These are phyloP conservation scores for Engystomops pustulosus DNA, from an alignment of 2,113 vertebrate species.

Conservation along the genomic window DNA sequence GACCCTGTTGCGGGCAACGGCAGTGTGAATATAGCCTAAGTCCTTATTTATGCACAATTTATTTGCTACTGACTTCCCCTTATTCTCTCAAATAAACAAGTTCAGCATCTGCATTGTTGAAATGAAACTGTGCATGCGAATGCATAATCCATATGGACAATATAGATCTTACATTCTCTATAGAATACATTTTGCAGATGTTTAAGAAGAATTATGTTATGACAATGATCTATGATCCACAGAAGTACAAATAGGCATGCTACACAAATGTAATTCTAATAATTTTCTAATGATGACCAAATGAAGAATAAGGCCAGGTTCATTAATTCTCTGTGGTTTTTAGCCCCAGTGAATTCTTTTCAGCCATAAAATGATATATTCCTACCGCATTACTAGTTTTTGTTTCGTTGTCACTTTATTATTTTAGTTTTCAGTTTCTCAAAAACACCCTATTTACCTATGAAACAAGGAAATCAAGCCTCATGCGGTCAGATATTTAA, in stretches of 20 bases:
- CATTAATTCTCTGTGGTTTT: background rate
- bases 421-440: no score
- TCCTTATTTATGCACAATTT: no score
- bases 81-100: no score
- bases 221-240: background rate
- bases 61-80: no score
- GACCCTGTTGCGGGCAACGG: no score
- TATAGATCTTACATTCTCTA: background rate
- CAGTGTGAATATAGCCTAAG: no score
- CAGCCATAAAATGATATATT: background rate
- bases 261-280: background rate
- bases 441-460: background rate
- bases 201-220: background rate
- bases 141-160: background rate
- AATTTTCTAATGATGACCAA: background rate
- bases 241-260: background rate
- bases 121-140: no score
- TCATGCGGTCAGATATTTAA: no score
- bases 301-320: background rate
- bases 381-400: background rate
- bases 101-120: no score
- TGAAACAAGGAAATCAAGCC: background rate
- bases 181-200: background rate
- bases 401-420: no score
- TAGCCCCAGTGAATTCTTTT: background rate